Conservation (phyloP, 2,797 vertebrate genomes). For the Sciurus vulgaris region DNA sequence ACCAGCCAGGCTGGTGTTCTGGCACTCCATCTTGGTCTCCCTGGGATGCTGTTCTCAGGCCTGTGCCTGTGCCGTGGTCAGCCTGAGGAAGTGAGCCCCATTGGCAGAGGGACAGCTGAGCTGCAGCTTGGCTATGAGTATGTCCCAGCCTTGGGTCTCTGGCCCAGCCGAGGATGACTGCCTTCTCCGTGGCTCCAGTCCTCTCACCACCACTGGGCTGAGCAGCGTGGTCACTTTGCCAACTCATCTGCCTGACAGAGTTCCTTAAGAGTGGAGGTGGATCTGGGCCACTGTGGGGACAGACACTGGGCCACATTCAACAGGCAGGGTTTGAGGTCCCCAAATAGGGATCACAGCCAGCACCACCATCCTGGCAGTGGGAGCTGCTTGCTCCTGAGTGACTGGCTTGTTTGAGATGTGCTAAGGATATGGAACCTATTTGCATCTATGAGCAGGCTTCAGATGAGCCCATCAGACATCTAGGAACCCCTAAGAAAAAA, state of each 20-base stretch:
- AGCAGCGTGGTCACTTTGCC: neutral
- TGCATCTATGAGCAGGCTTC: neutral
- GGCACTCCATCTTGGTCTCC: neutral
- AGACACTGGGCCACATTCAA: neutral
- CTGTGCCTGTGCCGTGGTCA: neutral
- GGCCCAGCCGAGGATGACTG: neutral
- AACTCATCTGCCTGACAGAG: neutral
- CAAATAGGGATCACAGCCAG: neutral
- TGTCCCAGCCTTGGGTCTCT: neutral
- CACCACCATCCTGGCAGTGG: neutral
- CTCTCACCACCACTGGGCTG: too few relatives aligned
- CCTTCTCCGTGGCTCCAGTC: neutral
- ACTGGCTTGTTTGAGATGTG: neutral
- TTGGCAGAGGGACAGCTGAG: neutral
- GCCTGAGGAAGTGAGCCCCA: neutral
- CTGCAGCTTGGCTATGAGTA: neutral
- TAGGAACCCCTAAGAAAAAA: neutral
- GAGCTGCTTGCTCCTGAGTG: neutral
- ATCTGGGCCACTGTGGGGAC: neutral
- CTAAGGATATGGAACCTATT: neutral
- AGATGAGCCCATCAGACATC: neutral
- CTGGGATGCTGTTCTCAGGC: neutral
- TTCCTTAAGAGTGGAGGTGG: neutral
- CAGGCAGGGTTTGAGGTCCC: neutral
- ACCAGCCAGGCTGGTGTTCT: too few relatives aligned